These are phyloP conservation scores for Eristalis arbustorum DNA, from an alignment of 2,888 invertebrate genomes.

Conservation along the genomic window DNA sequence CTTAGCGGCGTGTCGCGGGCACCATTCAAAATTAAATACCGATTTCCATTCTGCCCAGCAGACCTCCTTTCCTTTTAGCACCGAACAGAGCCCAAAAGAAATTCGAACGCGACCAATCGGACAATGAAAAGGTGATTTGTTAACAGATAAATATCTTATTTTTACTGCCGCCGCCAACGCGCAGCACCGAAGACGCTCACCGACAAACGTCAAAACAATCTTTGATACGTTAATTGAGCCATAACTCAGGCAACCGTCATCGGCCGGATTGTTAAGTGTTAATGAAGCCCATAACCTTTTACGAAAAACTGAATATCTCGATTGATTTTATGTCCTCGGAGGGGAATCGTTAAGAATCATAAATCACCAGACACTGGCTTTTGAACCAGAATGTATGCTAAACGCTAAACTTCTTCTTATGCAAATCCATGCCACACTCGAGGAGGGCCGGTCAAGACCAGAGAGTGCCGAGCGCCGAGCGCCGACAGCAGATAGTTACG, in stretches of 20 bases:
- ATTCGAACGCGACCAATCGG: neutral
- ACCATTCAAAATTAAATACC: no score
- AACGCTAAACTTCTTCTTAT: neutral
- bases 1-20: no score
- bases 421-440: neutral
- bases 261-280: slow-evolving; percentile 2
- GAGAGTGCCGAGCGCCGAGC: neutral
- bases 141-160: neutral
- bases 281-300: slow-evolving; percentile 18
- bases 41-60: no score
- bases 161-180: neutral
- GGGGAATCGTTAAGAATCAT: slow-evolving; percentile 5
- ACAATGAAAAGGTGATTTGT: neutral
- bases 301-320: slow-evolving; percentile 18
- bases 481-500: neutral
- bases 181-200: neutral
- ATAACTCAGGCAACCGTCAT: slow-evolving; percentile 8
- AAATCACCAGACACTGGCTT: slow-evolving; percentile 1
- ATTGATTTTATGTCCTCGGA: slow-evolving; percentile 9
- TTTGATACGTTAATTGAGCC: slow-evolving; percentile 6
- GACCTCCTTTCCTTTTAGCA: neutral
- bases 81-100: neutral
- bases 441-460: no score
- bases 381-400: neutral
- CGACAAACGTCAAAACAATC: slow-evolving; percentile 1